Percentiles rank a stretch among this genome's conserved stretches.
These are phyloP conservation scores for Sphaerophoria taeniata DNA, from an alignment of 2,888 invertebrate genomes.

Conservation along the genomic window DNA sequence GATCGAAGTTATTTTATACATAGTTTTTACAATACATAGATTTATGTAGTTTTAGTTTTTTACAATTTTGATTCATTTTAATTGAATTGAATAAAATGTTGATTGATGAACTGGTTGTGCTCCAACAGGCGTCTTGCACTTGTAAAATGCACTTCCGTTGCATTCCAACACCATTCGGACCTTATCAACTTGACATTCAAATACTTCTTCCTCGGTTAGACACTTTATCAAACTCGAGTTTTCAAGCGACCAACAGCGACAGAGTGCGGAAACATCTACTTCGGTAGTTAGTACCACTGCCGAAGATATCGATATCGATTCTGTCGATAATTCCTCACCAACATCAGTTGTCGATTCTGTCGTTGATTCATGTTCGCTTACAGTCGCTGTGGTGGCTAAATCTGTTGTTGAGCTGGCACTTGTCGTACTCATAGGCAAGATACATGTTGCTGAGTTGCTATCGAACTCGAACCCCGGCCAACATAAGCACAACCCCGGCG, in stretches of 20 bases:
- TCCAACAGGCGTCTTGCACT: no score
- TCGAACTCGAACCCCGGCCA: constrained; percentile 72
- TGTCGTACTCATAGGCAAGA: neutral
- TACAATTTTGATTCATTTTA: no score
- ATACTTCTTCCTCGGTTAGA: neutral
- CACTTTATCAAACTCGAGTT: constrained; percentile 16
- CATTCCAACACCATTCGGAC: constrained; percentile 22
- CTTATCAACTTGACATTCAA: constrained; percentile 9
- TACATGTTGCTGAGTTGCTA: constrained; percentile 13
- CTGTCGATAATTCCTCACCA: neutral
- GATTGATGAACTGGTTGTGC: no score
- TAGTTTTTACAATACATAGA: no score
- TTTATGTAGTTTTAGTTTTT: no score
- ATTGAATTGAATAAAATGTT: no score
- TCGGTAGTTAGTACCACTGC: neutral
- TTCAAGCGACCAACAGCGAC: constrained; percentile 46
- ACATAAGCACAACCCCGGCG: constrained; percentile 75
- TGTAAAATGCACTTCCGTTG: constrained; percentile 30
- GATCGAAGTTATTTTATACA: no score
- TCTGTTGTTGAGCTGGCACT: neutral
- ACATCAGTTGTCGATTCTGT: neutral
- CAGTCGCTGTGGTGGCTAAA: neutral
- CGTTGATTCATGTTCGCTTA: neutral
- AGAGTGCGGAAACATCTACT: neutral
- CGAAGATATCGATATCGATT: neutral